A percentile compares a stretch with the other conserved stretches of the same genome.
phyloP scores from a whole-genome alignment of 2,797 vertebrate genomes.

The Pantherophis alleghaniensis region DNA sequence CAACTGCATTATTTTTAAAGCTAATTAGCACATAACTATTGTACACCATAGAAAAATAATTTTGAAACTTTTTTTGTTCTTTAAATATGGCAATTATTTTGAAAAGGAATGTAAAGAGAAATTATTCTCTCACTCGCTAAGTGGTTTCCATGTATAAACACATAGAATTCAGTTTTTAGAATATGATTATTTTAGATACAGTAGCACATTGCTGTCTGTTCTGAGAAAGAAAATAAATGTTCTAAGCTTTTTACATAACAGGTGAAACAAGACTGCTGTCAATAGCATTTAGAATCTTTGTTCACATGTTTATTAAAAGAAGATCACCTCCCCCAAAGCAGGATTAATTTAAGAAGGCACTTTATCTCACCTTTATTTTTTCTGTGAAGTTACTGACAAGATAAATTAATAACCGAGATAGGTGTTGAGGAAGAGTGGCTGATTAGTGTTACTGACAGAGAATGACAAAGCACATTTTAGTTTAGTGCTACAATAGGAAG shows the following conservation, averaged over 20 bases:
- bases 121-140: not conserved
- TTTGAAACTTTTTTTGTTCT: not conserved
- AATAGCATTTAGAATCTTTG: slow-evolving; percentile 3
- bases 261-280: not conserved
- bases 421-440: not conserved
- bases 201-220: not conserved
- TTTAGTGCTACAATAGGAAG: slow-evolving; percentile 3
- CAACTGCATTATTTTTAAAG: not conserved
- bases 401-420: not conserved
- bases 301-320: not conserved
- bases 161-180: not conserved
- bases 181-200: not conserved
- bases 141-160: not conserved
- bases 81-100: not conserved
- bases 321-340: not conserved
- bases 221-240: not conserved
- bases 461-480: slow-evolving; percentile 17
- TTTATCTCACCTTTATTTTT: not conserved
- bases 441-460: not conserved
- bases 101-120: not conserved
- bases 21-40: not conserved
- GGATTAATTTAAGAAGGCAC: not conserved
- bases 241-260: not conserved
- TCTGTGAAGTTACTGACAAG: not conserved
- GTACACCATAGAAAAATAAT: not conserved